Evolutionary conservation across 2,797 vertebrate species (phyloP).

Genomic region (Smutsia gigantea): DNA sequence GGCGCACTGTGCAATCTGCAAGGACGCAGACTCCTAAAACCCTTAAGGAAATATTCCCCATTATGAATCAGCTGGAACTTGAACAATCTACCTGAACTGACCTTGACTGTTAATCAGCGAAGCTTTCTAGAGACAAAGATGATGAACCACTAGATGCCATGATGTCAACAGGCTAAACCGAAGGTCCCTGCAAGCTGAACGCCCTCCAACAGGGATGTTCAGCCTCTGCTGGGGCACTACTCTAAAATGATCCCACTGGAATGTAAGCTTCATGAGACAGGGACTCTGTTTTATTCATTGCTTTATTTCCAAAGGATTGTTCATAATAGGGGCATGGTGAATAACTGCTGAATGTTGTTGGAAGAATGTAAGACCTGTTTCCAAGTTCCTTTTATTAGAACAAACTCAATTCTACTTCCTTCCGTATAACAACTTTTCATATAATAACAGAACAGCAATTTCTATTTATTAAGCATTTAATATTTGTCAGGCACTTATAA

Average conservation of each 20-base stretch:
- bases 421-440: neutral
- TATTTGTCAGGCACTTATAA: neutral
- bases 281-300: neutral
- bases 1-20: neutral
- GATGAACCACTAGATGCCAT: neutral
- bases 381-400: neutral
- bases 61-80: neutral
- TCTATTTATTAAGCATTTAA: neutral
- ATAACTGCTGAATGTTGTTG: neutral
- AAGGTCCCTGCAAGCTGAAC: neutral
- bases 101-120: neutral
- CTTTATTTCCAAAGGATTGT: neutral
- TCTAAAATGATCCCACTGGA: neutral
- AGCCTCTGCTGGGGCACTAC: neutral
- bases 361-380: neutral
- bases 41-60: neutral
- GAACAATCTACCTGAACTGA: neutral
- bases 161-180: neutral
- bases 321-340: neutral
- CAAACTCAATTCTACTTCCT: neutral
- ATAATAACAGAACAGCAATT: neutral
- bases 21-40: neutral
- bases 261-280: neutral
- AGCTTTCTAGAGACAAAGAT: neutral
- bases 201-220: neutral